Evolutionary conservation across 2,113 vertebrate genomes (phyloP).

Genomic region (Stictonetta naevosa): DNA sequence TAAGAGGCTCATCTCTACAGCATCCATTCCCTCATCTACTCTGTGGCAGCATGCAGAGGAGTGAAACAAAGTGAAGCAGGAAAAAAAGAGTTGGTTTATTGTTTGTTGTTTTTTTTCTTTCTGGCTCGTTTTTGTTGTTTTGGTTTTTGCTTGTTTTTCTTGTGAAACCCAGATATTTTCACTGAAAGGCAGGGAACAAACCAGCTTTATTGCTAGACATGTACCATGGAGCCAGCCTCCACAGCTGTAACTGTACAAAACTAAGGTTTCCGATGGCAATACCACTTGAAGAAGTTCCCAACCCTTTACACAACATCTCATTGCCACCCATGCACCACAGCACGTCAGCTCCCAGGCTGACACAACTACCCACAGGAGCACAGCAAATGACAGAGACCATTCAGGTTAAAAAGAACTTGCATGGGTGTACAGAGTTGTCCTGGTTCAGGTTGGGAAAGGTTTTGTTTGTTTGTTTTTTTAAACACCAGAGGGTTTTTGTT

Average conservation of each 20-base stretch:
- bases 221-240: not conserved
- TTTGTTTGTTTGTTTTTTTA: not conserved
- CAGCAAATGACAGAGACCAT: not conserved
- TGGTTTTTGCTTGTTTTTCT: not conserved
- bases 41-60: not conserved
- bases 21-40: conserved; percentile 3
- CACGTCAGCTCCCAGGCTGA: not conserved
- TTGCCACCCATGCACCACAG: fast-evolving
- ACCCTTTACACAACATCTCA: not conserved
- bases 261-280: not conserved
- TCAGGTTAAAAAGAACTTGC: not conserved
- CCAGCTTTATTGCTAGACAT: not conserved
- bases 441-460: not conserved
- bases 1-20: not conserved
- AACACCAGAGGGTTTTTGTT: not conserved
- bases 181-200: not conserved
- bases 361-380: not conserved
- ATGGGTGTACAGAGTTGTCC: fast-evolving
- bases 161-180: not conserved
- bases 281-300: not conserved
- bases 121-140: too few relatives aligned
- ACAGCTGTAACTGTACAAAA: not conserved
- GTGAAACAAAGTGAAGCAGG: not conserved
- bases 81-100: not conserved
- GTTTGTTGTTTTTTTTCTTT: not conserved